Base-by-base conservation (phyloP, 2,888 invertebrate genomes). In the Oligia fasciuncula region DNA sequence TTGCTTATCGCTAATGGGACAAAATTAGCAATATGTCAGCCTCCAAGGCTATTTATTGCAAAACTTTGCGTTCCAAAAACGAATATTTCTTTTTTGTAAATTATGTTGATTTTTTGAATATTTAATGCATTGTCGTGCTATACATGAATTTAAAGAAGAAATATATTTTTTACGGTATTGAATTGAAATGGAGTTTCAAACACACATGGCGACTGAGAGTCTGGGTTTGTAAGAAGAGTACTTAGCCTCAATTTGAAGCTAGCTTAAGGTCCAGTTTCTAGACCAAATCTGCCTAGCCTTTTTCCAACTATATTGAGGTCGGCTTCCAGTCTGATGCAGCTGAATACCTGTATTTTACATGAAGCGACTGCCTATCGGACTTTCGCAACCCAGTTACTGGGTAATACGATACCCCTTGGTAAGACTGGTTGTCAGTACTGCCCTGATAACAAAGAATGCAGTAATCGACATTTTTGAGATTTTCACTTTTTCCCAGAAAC, bases 31-130 rank as follows among this genome's bases (percentile, higher is more conserved):
- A 80, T 81, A 78, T 72, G 73, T 73, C 43, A 57, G 43, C 76
- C 43, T 76, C n/a, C 63, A 70, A 68, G 65, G 46, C 65, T 57
- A 54, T 82, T 87, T 66, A 85, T 87, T 87, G 80, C 81, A 77
- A 69, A 79, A 81, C 65, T 84, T 86, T 87, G 80, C 70, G 80
- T 76, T 85, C 78, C 73, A 80, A 78, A 82, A 84, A 82, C 63
- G 65, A 49, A 11, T 35, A 29, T 73, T 87, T 73, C 35, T 60
- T 69, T 70, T 76, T 72, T 19, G 67, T 63, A 49, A 68, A 73
- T 67, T 76, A n/a, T 83, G 72, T 69, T 62, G 40, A 68, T 14
- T 40, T n/a, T 49, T 51, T 72, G 63, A 77, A 86, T 65, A 69
- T 84, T 79, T 68, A 83, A 71, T 62, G 68, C 23, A 19, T 75